Evolutionary conservation across 2,113 vertebrate species (phyloP).

Genomic region (Embiotoca jacksoni): DNA sequence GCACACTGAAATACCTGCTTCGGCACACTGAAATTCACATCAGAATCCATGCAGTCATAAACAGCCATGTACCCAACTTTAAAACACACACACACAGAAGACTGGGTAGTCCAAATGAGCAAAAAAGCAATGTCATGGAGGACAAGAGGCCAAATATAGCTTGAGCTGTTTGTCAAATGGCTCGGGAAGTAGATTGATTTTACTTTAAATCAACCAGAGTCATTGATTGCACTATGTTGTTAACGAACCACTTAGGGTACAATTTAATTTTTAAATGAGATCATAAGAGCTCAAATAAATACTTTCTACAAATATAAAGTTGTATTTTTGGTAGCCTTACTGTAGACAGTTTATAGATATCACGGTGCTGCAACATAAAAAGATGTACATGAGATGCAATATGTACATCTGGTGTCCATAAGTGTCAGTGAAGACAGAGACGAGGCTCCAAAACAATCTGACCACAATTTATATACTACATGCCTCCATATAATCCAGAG

Average conservation of each 20-base stretch:
- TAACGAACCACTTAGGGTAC: not conserved
- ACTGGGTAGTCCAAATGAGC: not conserved
- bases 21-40: slow-evolving; percentile 6
- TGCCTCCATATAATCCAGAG: not conserved
- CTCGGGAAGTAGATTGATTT: not conserved
- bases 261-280: not conserved
- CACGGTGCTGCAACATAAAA: not conserved
- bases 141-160: not conserved
- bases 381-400: not conserved
- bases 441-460: not conserved
- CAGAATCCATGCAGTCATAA: not conserved
- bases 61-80: not conserved
- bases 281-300: not conserved
- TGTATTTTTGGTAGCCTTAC: not conserved
- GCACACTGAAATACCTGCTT: slow-evolving; percentile 23
- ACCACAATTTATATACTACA: slow-evolving; percentile 4
- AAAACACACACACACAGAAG: not conserved
- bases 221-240: slow-evolving; percentile 3
- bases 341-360: not conserved
- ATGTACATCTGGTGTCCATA: slow-evolving; percentile 59
- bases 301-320: not conserved
- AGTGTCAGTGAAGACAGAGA: slow-evolving; percentile 32
- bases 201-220: not conserved
- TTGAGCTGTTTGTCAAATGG: not conserved
- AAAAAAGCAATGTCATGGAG: slow-evolving; percentile 14